Percentiles rank a stretch among this genome's conserved stretches.
These are phyloP conservation scores for Eupeodes luniger DNA, from an alignment of 2,888 invertebrate species.

Conservation along the genomic window DNA sequence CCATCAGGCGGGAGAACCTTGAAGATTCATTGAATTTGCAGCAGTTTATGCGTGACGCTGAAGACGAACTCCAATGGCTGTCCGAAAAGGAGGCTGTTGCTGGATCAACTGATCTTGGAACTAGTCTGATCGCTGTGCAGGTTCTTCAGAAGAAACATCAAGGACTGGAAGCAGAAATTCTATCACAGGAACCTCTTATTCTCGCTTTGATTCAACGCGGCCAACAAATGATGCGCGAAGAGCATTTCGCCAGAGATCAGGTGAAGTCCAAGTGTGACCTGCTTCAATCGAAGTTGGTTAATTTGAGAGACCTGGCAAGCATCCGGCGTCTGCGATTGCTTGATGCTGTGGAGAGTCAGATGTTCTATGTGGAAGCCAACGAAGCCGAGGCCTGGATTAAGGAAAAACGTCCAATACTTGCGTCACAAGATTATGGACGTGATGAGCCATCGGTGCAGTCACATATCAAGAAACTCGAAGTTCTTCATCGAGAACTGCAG, in stretches of 20 bases:
- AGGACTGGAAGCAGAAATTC: slow-evolving; percentile 94
- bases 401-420: slow-evolving; percentile 91
- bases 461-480: slow-evolving; percentile 93
- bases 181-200: slow-evolving; percentile 93
- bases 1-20: slow-evolving; percentile 95
- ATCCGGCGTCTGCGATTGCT: slow-evolving; percentile 89
- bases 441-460: slow-evolving; percentile 96
- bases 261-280: slow-evolving; percentile 82
- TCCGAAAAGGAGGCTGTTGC: slow-evolving; percentile 90
- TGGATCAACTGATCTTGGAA: slow-evolving; percentile 89
- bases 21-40: slow-evolving; percentile 95
- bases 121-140: slow-evolving; percentile 90
- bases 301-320: slow-evolving; percentile 90
- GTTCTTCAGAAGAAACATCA: slow-evolving; percentile 97
- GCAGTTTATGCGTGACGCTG: slow-evolving; percentile 95
- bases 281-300: slow-evolving; percentile 89
- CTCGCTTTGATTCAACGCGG: slow-evolving; percentile 90
- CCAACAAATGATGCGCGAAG: slow-evolving; percentile 90
- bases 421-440: slow-evolving; percentile 92
- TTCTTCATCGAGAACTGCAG: slow-evolving; percentile 91
- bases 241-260: slow-evolving; percentile 92
- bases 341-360: slow-evolving; percentile 93
- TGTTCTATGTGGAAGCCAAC: slow-evolving; percentile 94
- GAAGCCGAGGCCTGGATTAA: slow-evolving; percentile 97
- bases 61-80: slow-evolving; percentile 97